These are phyloP conservation scores for Odocoileus virginianus DNA, from an alignment of 2,113 vertebrate genomes.

Conservation along the genomic window DNA sequence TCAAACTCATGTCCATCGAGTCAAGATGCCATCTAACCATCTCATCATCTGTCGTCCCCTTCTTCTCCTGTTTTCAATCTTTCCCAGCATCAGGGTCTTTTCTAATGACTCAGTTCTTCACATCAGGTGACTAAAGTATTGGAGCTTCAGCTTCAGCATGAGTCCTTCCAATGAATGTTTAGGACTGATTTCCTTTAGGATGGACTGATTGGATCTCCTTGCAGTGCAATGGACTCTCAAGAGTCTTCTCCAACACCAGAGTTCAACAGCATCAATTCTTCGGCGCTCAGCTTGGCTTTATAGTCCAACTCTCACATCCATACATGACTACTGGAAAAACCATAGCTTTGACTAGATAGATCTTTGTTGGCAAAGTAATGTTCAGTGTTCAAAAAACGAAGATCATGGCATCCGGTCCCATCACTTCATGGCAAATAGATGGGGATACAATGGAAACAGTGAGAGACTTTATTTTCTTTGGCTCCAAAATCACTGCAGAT, in stretches of 20 bases:
- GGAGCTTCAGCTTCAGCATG: neutral
- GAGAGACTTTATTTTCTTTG: neutral
- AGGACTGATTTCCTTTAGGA: neutral
- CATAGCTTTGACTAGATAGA: neutral
- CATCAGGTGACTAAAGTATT: neutral
- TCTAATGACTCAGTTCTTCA: neutral
- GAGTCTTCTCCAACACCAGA: neutral
- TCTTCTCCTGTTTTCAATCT: neutral
- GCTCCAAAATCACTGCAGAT: neutral
- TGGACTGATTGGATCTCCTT: neutral
- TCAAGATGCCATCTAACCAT: neutral
- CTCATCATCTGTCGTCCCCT: neutral
- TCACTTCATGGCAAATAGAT: neutral
- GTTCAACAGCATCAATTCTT: neutral
- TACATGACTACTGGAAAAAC: neutral
- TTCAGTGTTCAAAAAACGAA: neutral
- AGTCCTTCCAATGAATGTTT: neutral
- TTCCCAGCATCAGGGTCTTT: neutral
- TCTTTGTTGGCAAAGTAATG: neutral
- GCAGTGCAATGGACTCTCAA: neutral
- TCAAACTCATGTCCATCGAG: neutral
- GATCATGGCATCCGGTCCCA: neutral
- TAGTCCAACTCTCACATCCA: neutral
- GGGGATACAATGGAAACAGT: neutral
- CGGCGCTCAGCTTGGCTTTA: rapidly evolving